These are phyloP conservation scores for Silurus meridionalis DNA, from an alignment of 2,113 vertebrate genomes.

Conservation along the genomic window DNA sequence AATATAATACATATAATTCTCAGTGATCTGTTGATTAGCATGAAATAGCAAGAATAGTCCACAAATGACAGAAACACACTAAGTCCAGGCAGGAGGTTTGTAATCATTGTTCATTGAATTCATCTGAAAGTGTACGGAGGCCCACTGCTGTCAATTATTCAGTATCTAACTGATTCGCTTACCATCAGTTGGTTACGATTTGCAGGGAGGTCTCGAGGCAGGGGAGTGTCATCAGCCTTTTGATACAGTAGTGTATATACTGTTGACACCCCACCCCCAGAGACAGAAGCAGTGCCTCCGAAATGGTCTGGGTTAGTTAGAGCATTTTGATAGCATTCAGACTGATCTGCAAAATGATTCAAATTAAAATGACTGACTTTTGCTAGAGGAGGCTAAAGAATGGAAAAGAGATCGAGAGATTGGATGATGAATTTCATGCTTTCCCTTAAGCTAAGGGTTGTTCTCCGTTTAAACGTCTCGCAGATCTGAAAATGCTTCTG, in stretches of 20 bases:
- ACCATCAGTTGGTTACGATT: neutral
- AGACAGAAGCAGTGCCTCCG: neutral
- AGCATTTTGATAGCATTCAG: slow-evolving; percentile 4
- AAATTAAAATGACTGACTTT: slow-evolving; percentile 55
- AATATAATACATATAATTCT: slow-evolving; percentile 36
- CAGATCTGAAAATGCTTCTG: slow-evolving; percentile 53
- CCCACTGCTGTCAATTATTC: slow-evolving; percentile 20
- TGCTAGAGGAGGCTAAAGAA: slow-evolving; percentile 42
- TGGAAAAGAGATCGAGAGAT: neutral
- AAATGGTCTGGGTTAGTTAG: neutral
- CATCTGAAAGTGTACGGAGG: slow-evolving; percentile 34
- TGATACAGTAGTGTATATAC: slow-evolving; percentile 20
- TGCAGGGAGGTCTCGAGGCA: slow-evolving; percentile 1
- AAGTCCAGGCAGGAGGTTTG: slow-evolving; percentile 38
- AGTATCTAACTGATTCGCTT: neutral
- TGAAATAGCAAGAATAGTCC: slow-evolving; percentile 44
- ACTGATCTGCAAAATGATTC: slow-evolving; percentile 21
- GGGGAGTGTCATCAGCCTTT: slow-evolving; percentile 19
- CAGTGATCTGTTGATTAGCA: slow-evolving; percentile 38
- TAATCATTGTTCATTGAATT: slow-evolving; percentile 30
- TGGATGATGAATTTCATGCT: slow-evolving; percentile 42
- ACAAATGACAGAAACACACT: slow-evolving; percentile 47
- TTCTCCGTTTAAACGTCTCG: slow-evolving; percentile 53
- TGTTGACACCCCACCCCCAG: neutral
- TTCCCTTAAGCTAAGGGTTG: slow-evolving; percentile 38